Evolutionary conservation across 2,888 invertebrate species (phyloP).

Genomic region (Ormyrus rosae): DNA sequence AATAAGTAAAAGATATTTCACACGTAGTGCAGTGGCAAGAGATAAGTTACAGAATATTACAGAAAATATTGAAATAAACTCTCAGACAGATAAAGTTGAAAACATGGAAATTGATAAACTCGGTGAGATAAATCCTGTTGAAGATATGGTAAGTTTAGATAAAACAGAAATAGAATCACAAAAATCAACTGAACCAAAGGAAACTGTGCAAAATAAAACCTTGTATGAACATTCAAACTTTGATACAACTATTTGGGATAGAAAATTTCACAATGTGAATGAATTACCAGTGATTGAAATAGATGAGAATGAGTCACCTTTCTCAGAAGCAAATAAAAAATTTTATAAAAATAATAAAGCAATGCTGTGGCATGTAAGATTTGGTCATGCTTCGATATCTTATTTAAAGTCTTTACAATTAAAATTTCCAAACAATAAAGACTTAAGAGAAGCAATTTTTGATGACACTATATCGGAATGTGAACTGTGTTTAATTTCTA

Average conservation of each 20-base stretch:
- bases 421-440: too few relatives aligned
- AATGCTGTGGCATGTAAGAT: conserved; percentile 34
- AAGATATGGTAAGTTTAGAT: background rate
- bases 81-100: too few relatives aligned
- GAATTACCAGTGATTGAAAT: conserved; percentile 23
- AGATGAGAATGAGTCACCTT: background rate
- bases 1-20: conserved; percentile 14
- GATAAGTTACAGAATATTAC: too few relatives aligned
- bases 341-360: conserved; percentile 29
- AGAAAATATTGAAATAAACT: too few relatives aligned
- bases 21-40: background rate
- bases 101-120: too few relatives aligned
- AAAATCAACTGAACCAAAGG: background rate
- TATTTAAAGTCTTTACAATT: background rate
- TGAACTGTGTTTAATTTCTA: background rate
- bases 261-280: conserved; percentile 11
- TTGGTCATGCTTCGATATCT: conserved; percentile 22
- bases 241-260: conserved; percentile 24
- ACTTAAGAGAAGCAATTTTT: too few relatives aligned
- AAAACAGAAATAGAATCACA: background rate
- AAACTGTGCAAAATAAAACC: conserved; percentile 1
- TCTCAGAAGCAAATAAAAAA: background rate
- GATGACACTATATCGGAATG: too few relatives aligned
- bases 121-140: too few relatives aligned
- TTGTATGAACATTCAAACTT: conserved; percentile 5